These are phyloP conservation scores for Anas platyrhynchos DNA, from an alignment of 2,113 vertebrate genomes.

Conservation along the genomic window DNA sequence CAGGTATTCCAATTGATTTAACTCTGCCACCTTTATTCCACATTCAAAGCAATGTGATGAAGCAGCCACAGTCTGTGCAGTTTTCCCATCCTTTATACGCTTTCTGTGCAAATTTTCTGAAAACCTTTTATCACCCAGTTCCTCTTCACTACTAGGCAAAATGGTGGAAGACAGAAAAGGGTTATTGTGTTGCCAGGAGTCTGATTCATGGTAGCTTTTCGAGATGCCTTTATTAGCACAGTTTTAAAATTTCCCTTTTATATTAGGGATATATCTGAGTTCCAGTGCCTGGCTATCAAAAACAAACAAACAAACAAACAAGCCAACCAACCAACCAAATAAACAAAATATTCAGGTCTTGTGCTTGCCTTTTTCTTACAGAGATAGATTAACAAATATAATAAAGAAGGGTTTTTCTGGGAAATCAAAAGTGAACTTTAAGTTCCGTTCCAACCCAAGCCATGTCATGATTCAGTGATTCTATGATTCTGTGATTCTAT, in stretches of 20 bases:
- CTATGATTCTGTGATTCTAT: too few species aligned
- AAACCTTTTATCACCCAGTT: neutral
- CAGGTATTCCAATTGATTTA: neutral
- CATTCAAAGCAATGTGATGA: neutral
- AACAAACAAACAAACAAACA: neutral
- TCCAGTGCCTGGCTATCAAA: neutral
- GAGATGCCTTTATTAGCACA: neutral
- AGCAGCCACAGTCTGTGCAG: neutral
- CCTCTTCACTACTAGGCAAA: neutral
- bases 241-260: neutral
- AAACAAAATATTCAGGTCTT: neutral
- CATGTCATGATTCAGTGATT: too few species aligned
- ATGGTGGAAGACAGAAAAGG: neutral
- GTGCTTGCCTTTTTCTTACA: neutral
- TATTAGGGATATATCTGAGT: neutral
- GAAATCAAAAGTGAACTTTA: neutral
- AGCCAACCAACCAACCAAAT: neutral
- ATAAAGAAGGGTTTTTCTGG: neutral
- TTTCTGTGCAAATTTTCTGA: neutral
- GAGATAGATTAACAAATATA: too few species aligned
- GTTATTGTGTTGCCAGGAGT: neutral
- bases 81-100: neutral
- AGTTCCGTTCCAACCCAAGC: too few species aligned
- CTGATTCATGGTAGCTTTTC: neutral
- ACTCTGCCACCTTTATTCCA: neutral